Evolutionary conservation across 2,888 invertebrate species (phyloP).

Genomic region (Drosophila sordidapex): DNA sequence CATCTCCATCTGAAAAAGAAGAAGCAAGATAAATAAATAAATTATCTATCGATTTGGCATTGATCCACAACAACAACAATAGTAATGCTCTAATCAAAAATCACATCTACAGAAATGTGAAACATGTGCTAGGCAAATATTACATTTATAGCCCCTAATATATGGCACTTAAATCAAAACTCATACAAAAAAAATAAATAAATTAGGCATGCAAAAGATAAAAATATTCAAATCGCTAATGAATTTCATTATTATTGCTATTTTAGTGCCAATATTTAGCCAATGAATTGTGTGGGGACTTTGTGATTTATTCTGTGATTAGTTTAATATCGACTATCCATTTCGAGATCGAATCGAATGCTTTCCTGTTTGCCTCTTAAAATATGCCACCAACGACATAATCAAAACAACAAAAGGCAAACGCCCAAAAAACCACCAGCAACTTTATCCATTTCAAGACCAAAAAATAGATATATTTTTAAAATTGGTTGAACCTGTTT

Average conservation of each 20-base stretch:
- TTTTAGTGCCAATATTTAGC: slow-evolving; percentile 47
- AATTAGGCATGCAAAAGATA: slow-evolving; percentile 1
- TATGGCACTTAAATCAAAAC: slow-evolving; percentile 71
- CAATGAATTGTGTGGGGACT: slow-evolving; percentile 10
- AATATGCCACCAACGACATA: slow-evolving; percentile 41
- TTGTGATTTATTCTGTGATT: slow-evolving; percentile 57
- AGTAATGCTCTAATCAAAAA: slow-evolving; percentile 52
- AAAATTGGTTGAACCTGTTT: slow-evolving; percentile 41
- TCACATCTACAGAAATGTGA: slow-evolving; percentile 67
- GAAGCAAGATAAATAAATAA: slow-evolving; percentile 37
- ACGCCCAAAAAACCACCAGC: slow-evolving; percentile 36
- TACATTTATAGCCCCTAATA: slow-evolving; percentile 40
- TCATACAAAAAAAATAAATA: neutral
- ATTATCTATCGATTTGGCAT: slow-evolving; percentile 36
- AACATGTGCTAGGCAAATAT: slow-evolving; percentile 63
- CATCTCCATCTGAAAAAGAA: slow-evolving; percentile 3
- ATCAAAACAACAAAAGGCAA: slow-evolving; percentile 42
- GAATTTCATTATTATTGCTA: slow-evolving; percentile 62
- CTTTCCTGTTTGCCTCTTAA: slow-evolving; percentile 37
- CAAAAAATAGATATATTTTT: neutral
- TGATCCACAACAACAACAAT: slow-evolving; percentile 34
- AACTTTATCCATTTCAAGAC: slow-evolving; percentile 26
- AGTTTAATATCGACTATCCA: neutral
- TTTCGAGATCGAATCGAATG: slow-evolving; percentile 23
- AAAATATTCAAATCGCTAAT: slow-evolving; percentile 57